Evolutionary conservation across 2,888 invertebrate genomes (phyloP).

Genomic region (Lobophora halterata): DNA sequence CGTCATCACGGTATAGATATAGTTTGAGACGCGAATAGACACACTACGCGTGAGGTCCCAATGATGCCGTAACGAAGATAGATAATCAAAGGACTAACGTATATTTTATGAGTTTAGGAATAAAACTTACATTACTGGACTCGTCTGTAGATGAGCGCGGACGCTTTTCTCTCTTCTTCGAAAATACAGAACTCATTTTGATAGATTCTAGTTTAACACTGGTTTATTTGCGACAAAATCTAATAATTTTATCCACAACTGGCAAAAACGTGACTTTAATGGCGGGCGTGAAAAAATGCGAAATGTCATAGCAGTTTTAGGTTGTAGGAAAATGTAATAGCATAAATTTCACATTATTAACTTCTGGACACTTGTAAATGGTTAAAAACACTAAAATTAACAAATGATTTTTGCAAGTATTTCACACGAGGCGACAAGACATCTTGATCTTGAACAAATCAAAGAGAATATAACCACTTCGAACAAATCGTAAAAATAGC

Average conservation of each 20-base stretch:
- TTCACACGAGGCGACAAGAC: no score
- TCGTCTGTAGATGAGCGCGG: constrained; percentile 47
- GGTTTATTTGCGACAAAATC: no score
- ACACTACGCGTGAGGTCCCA: constrained; percentile 57
- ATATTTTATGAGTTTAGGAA: no score
- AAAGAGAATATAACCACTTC: no score
- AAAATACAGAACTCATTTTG: constrained; percentile 55
- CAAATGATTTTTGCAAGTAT: no score
- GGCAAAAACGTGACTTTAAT: constrained; percentile 77
- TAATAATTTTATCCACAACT: constrained; percentile 55
- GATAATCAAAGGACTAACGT: no score
- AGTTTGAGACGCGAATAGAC: constrained; percentile 39
- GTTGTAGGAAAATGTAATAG: neutral
- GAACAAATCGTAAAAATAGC: no score
- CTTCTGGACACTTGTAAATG: no score
- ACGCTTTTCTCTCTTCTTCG: constrained; percentile 56
- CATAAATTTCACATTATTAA: neutral
- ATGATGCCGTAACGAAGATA: constrained; percentile 24
- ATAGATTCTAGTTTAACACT: constrained; percentile 6
- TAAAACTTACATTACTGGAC: constrained; percentile 58
- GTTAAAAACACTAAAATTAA: no score
- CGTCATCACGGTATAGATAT: neutral
- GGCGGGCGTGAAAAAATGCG: constrained; percentile 54
- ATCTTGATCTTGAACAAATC: no score
- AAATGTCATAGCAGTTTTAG: constrained; percentile 20